Evolutionary conservation across 1,140 invertebrate genomes (phyloP).

Genomic region (Microplitis demolitor): DNA sequence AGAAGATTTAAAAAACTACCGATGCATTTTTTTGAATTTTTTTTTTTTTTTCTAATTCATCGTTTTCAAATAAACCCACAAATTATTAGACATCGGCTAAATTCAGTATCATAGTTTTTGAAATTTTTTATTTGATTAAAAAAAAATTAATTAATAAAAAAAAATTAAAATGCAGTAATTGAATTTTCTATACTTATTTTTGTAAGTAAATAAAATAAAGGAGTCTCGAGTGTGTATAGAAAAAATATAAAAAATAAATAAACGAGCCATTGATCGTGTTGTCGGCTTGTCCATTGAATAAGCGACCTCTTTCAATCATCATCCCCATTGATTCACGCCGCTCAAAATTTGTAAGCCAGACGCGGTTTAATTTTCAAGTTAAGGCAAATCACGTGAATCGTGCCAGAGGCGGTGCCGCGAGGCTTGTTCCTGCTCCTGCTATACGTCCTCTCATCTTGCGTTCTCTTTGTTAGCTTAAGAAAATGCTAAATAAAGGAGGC

Average conservation of each 20-base stretch:
- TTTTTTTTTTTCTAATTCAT: no score
- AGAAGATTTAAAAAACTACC: no score
- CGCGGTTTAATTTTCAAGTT: not conserved
- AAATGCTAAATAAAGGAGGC: slow-evolving; percentile 48
- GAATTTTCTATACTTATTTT: no score
- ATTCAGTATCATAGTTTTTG: no score
- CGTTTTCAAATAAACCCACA: no score
- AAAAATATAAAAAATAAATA: not conserved
- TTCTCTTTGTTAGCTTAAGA: slow-evolving; percentile 29
- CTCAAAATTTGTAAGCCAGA: slow-evolving; percentile 1
- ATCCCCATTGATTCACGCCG: not conserved
- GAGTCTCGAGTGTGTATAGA: not conserved
- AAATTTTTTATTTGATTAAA: no score
- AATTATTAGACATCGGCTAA: no score
- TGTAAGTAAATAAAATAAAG: no score
- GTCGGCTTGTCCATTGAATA: not conserved
- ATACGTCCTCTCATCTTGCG: slow-evolving; percentile 12
- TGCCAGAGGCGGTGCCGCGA: slow-evolving; percentile 19
- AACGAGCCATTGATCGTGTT: not conserved
- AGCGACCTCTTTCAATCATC: not conserved
- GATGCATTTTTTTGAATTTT: no score
- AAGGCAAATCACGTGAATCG: slow-evolving; percentile 35
- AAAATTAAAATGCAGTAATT: no score
- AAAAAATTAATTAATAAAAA: no score
- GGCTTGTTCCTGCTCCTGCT: no score